Percentiles rank a stretch among this genome's conserved stretches.
These are phyloP conservation scores for Cyaniris semiargus DNA, from an alignment of 2,888 invertebrate species.

Conservation along the genomic window DNA sequence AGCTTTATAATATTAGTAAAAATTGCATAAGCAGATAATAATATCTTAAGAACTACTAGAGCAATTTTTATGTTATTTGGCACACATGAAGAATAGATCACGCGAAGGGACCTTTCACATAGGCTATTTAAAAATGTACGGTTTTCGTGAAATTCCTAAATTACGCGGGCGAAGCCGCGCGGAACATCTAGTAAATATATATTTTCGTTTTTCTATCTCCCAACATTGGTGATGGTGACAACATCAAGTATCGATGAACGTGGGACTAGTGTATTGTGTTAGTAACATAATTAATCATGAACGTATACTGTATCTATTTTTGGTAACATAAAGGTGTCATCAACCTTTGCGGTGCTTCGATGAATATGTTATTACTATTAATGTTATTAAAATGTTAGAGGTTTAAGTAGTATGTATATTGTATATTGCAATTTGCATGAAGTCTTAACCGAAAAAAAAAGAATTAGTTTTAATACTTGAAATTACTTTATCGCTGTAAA, in stretches of 20 bases:
- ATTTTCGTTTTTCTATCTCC: too few relatives aligned
- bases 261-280: not conserved
- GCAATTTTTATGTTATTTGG: too few relatives aligned
- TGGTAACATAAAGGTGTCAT: constrained; percentile 9
- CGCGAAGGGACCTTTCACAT: too few relatives aligned
- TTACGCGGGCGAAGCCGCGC: too few relatives aligned
- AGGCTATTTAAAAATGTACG: too few relatives aligned
- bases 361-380: constrained; percentile 11
- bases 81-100: too few relatives aligned
- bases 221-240: too few relatives aligned
- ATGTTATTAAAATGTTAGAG: not conserved
- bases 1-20: too few relatives aligned
- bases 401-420: not conserved
- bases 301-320: not conserved
- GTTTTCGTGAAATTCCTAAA: too few relatives aligned
- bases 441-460: not conserved
- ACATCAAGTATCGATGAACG: not conserved
- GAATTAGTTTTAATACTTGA: not conserved
- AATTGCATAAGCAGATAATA: too few relatives aligned
- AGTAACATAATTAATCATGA: constrained; percentile 17
- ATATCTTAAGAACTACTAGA: too few relatives aligned
- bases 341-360: constrained; percentile 10
- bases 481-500: not conserved
- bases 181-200: too few relatives aligned
- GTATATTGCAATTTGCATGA: not conserved